A percentile compares a stretch with the other conserved stretches of the same genome.
These are phyloP conservation scores for Pteropus rufus DNA, from an alignment of 2,797 vertebrate genomes.

Conservation along the genomic window DNA sequence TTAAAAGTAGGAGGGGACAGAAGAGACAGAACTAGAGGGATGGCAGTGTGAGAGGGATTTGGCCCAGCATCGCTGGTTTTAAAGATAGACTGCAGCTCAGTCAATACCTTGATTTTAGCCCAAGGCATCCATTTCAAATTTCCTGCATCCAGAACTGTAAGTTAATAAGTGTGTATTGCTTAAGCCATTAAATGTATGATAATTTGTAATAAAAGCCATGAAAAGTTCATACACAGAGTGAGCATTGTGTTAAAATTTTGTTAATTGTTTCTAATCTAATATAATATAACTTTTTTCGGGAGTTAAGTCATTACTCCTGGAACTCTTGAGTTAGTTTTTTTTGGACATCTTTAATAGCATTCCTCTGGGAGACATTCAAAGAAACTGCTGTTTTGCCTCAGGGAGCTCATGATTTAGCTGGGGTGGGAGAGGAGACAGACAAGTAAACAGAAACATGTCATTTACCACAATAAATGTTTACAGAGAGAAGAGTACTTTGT, in stretches of 20 bases:
- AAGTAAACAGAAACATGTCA: background rate
- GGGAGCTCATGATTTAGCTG: background rate
- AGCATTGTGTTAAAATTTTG: background rate
- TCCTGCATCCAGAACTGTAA: background rate
- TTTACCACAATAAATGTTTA: background rate
- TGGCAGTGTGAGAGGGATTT: background rate
- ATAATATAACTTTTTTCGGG: background rate
- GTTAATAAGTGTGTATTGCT: background rate
- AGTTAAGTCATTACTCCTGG: background rate
- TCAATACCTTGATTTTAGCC: background rate
- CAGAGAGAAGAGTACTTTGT: background rate
- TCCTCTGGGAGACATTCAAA: background rate
- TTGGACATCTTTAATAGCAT: background rate
- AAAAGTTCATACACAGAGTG: background rate
- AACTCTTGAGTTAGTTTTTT: background rate
- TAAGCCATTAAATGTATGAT: background rate
- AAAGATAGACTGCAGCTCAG: background rate
- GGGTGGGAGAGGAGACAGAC: background rate
- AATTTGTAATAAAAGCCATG: background rate
- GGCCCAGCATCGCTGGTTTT: background rate
- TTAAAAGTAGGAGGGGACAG: background rate
- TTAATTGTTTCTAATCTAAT: background rate
- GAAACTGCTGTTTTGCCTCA: background rate
- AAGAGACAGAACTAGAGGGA: background rate
- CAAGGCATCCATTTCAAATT: background rate